Evolutionary conservation across 1,140 invertebrate species (phyloP).

Genomic region (Aradophagus sp.): DNA sequence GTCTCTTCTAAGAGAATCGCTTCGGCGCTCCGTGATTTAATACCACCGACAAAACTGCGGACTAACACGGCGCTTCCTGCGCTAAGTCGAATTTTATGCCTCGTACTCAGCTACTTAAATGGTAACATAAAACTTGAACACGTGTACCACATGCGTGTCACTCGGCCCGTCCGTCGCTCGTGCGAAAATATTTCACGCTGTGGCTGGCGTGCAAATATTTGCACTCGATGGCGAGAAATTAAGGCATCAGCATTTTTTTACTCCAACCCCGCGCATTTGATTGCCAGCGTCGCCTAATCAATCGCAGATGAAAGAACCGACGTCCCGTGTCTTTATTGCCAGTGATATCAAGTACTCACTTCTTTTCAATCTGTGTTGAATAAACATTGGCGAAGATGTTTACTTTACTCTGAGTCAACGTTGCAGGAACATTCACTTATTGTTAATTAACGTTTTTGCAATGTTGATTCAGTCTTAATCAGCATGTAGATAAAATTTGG

Average conservation of each 20-base stretch:
- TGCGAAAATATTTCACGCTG: conserved; percentile 25
- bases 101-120: conserved; percentile 51
- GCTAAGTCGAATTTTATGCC: conserved; percentile 32
- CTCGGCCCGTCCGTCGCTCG: conserved; percentile 19
- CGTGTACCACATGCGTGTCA: conserved; percentile 46
- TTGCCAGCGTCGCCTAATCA: conserved; percentile 11
- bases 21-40: conserved; percentile 53
- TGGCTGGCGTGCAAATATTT: conserved; percentile 29
- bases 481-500: no score
- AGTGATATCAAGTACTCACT: no score
- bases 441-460: no score
- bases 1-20: conserved; percentile 55
- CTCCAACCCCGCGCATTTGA: no score
- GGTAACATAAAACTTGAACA: conserved; percentile 54
- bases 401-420: no score
- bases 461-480: no score
- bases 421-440: no score
- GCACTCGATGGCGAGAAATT: conserved; percentile 25
- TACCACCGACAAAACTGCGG: conserved; percentile 45
- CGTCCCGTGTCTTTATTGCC: no score
- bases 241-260: conserved; percentile 38
- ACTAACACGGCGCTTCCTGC: conserved; percentile 28
- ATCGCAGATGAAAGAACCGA: conserved; percentile 8
- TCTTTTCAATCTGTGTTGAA: no score
- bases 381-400: no score